Percentiles rank a stretch among this genome's conserved stretches.
phyloP scores from a whole-genome alignment of 2,888 invertebrate genomes.

The Abrostola tripartita region DNA sequence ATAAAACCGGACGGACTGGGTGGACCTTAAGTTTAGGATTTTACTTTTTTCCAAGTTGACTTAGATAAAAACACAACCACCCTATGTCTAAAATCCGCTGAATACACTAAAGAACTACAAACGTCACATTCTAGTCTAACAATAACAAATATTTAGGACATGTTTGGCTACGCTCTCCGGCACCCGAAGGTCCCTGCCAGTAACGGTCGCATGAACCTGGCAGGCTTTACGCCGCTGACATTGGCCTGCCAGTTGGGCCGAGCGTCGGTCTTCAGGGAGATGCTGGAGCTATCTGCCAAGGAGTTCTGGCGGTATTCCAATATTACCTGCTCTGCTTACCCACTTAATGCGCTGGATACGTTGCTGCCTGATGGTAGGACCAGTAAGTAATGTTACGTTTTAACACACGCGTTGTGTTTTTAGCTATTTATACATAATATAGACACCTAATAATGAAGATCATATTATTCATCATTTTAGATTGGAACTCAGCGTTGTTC shows the following conservation, averaged over 20 bases:
- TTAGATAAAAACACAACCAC: background rate
- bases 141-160: constrained; percentile 96
- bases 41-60: no score
- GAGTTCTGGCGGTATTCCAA: constrained; percentile 99
- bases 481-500: constrained; percentile 99
- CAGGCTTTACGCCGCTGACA: constrained; percentile 98
- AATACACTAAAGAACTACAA: no score
- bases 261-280: constrained; percentile 98
- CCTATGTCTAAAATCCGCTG: no score
- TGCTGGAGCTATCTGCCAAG: constrained; percentile 97
- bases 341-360: constrained; percentile 98
- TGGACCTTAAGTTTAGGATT: no score
- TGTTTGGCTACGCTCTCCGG: constrained; percentile 99
- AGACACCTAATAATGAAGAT: background rate
- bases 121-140: no score
- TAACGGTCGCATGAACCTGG: constrained; percentile 95
- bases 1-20: no score
- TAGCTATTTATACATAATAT: no score
- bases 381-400: constrained; percentile 89
- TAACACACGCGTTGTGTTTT: no score
- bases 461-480: constrained; percentile 82
- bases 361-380: constrained; percentile 97
- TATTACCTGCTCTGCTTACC: constrained; percentile 99
- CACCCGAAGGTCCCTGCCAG: constrained; percentile 98
- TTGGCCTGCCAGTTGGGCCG: constrained; percentile 98